Conservation (phyloP, 2,888 invertebrate species). For the Chesias legatella region DNA sequence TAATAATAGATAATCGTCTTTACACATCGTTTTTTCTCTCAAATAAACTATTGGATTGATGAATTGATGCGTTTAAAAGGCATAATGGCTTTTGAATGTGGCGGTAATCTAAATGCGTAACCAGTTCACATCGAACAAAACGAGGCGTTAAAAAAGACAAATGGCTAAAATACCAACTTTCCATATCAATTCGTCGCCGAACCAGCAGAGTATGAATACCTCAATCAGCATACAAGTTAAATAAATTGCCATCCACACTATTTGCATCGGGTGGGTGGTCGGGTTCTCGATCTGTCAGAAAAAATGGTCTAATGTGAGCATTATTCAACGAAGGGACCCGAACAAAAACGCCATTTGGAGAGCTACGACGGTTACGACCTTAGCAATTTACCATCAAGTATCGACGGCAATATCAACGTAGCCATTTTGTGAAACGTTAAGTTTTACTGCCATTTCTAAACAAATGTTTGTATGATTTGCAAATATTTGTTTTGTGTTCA, state of each 20-base stretch:
- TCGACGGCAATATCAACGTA: slow-evolving; percentile 13
- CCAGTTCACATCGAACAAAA: slow-evolving; percentile 15
- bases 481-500: too few relatives aligned
- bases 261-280: slow-evolving; percentile 68
- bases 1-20: too few relatives aligned
- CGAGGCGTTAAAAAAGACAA: slow-evolving; percentile 16
- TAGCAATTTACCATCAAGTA: slow-evolving; percentile 25
- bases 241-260: slow-evolving; percentile 74
- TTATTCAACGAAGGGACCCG: slow-evolving; percentile 24
- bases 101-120: slow-evolving; percentile 21
- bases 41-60: slow-evolving; percentile 12
- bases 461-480: too few relatives aligned
- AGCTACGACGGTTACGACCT: slow-evolving; percentile 22
- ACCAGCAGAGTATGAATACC: slow-evolving; percentile 76
- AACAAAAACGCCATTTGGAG: slow-evolving; percentile 30
- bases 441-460: neutral
- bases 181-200: slow-evolving; percentile 72
- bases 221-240: slow-evolving; percentile 74
- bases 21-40: too few relatives aligned
- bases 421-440: neutral
- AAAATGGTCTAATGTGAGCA: slow-evolving; percentile 31
- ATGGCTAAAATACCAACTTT: slow-evolving; percentile 48
- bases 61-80: slow-evolving; percentile 19
- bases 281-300: slow-evolving; percentile 68
- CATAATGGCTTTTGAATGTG: slow-evolving; percentile 21